A percentile compares a stretch with the other conserved stretches of the same genome.
phyloP scores from a whole-genome alignment of 1,140 invertebrate species.

The Hermetia illucens region DNA sequence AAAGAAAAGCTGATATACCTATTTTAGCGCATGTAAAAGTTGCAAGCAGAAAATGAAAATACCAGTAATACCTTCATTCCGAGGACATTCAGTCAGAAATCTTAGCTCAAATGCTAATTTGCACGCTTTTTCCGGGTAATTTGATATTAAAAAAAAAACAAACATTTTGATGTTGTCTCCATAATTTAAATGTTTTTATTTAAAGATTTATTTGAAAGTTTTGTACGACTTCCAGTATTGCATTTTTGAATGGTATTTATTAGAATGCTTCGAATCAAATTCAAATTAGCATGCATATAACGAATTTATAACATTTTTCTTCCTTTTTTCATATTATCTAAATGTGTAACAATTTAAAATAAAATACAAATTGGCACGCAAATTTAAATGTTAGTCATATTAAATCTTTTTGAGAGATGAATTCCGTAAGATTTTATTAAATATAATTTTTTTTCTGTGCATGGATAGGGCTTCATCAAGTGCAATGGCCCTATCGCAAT shows the following conservation, averaged over 20 bases:
- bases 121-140: slow-evolving; percentile 25
- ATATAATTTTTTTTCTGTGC: too few relatives aligned
- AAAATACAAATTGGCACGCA: too few relatives aligned
- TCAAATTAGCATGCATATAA: too few relatives aligned
- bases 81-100: slow-evolving; percentile 25
- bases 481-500: slow-evolving; percentile 21
- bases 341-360: too few relatives aligned
- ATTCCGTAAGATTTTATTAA: too few relatives aligned
- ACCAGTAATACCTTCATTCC: slow-evolving; percentile 26
- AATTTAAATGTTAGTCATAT: too few relatives aligned
- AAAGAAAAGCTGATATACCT: slow-evolving; percentile 1
- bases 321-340: too few relatives aligned
- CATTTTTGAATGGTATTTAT: too few relatives aligned
- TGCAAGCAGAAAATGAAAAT: slow-evolving; percentile 21
- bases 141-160: slow-evolving; percentile 4
- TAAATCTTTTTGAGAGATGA: too few relatives aligned
- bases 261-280: too few relatives aligned
- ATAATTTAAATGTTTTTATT: slow-evolving; percentile 2
- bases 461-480: slow-evolving; percentile 5
- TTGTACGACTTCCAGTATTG: too few relatives aligned
- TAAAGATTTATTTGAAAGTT: neutral
- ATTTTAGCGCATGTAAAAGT: slow-evolving; percentile 24
- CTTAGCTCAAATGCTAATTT: slow-evolving; percentile 18
- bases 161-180: neutral
- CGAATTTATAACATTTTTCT: too few relatives aligned